These are phyloP conservation scores for Tursiops truncatus DNA, from an alignment of 2,113 vertebrate species.

Conservation along the genomic window DNA sequence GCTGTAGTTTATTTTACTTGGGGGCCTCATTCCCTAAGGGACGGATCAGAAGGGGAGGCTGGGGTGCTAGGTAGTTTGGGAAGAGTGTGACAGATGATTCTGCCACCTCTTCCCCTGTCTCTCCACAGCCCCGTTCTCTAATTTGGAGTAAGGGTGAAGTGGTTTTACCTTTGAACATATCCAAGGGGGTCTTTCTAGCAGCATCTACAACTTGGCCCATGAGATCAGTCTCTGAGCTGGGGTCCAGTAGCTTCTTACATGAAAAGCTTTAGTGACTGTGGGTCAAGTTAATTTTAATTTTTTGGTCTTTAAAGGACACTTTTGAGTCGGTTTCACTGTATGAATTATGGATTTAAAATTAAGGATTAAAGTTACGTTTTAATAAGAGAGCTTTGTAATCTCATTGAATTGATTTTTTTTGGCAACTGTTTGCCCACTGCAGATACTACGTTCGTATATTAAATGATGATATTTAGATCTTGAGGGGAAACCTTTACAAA, in stretches of 20 bases:
- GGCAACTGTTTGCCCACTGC: not conserved
- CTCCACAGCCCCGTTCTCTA: not conserved
- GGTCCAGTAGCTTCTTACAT: not conserved
- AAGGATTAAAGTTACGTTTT: not conserved
- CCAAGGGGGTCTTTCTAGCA: not conserved
- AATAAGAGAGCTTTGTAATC: not conserved
- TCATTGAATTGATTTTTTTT: conserved; percentile 2
- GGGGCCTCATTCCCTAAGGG: not conserved
- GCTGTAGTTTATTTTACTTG: not conserved
- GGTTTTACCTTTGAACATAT: not conserved
- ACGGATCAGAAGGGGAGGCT: not conserved
- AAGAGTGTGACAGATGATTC: not conserved
- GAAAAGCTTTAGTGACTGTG: not conserved
- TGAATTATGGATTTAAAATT: conserved; percentile 33
- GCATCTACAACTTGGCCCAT: not conserved
- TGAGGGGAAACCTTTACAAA: not conserved
- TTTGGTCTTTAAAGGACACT: not conserved
- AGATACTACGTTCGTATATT: not conserved
- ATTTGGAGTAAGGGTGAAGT: not conserved
- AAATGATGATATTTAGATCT: not conserved
- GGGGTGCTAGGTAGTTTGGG: not conserved
- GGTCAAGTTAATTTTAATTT: not conserved
- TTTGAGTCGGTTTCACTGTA: not conserved
- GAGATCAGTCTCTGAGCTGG: not conserved
- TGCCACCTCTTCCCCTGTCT: not conserved